Evolutionary conservation across 1,140 invertebrate genomes (phyloP), one percentile per base, ranked within the genome.

Genomic region (Sinonovacula constricta): DNA sequence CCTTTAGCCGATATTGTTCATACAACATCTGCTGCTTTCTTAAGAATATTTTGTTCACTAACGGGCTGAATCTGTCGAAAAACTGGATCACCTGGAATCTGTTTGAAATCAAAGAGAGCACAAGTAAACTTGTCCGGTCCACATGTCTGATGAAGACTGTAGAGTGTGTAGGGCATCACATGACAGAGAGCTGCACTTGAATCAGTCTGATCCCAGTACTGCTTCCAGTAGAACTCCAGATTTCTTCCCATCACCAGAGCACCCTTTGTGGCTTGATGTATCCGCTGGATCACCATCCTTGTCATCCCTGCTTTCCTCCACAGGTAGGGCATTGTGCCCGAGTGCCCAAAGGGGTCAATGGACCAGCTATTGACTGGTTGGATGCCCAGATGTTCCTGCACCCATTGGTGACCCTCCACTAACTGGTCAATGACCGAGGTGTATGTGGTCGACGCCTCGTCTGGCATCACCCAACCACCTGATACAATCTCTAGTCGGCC

Each of bases 101-200:
- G 92, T 86, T 95, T 96, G 88, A 99, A 99, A 92, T 99, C 99
- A 92, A 99, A 99, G 90, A 99, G 97, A 88, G 98, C 98, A 89
- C 98, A 99, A 30, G 97, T 91, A 92, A 97, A 97, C 0, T 97
- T 97, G 93, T 99, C 97, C 0, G 98, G 98, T 0, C 98, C 98
- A 92, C 98, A 99, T 0, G 98, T 97, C 86, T 99, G 98, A 7
- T 98, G 98, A 12, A 99, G 93, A 89, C 99, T 98, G 87, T 99
- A 99, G 39, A 96, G 97, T 91, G 99, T 99, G 90, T 99, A 99
- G n/a, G 98, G 98, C 97, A 99, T 99, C 93, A 99, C 94, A 85
- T 99, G 98, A 14, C 97, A 98, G 66, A 98, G 94, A 28, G 99
- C 94, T 81, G 98, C 96, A 0, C 94, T 96, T 18, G 93, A 18